phyloP scores from a whole-genome alignment of 2,888 invertebrate genomes.

The Matsumyia berberina region DNA sequence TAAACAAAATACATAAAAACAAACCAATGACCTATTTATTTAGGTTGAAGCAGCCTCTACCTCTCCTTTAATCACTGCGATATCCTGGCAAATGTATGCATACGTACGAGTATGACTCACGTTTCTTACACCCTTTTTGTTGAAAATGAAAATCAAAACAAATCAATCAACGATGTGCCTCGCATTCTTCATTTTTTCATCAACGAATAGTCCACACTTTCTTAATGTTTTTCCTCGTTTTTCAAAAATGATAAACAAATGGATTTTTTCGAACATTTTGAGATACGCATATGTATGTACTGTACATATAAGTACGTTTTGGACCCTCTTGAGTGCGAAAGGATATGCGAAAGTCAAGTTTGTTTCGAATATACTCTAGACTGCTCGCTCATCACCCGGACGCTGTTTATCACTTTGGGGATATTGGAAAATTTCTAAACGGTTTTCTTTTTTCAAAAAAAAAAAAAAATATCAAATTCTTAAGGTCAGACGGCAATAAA shows the following conservation, averaged over 20 bases:
- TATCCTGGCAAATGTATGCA: constrained; percentile 27
- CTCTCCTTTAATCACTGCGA: not conserved
- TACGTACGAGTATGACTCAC: constrained; percentile 26
- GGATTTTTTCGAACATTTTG: constrained; percentile 4
- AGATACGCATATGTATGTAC: too few relatives aligned
- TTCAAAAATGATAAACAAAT: constrained; percentile 16
- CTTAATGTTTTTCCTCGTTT: not conserved
- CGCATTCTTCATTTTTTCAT: not conserved
- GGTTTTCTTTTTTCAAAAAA: not conserved
- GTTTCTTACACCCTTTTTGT: constrained; percentile 26
- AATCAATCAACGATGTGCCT: constrained; percentile 41
- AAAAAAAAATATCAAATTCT: constrained; percentile 9
- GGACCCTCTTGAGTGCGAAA: constrained; percentile 7
- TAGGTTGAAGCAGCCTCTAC: constrained; percentile 3
- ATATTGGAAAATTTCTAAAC: not conserved
- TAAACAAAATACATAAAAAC: constrained; percentile 46
- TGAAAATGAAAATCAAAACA: constrained; percentile 46
- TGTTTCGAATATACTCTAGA: too few relatives aligned
- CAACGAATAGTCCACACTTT: constrained; percentile 17
- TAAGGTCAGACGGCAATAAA: constrained; percentile 43
- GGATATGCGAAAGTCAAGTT: constrained; percentile 35
- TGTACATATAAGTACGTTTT: too few relatives aligned
- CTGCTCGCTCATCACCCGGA: too few relatives aligned
- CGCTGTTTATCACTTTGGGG: not conserved
- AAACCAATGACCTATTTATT: constrained; percentile 49